phyloP scores from a whole-genome alignment of 2,797 vertebrate genomes.

The Heterohyrax brucei region DNA sequence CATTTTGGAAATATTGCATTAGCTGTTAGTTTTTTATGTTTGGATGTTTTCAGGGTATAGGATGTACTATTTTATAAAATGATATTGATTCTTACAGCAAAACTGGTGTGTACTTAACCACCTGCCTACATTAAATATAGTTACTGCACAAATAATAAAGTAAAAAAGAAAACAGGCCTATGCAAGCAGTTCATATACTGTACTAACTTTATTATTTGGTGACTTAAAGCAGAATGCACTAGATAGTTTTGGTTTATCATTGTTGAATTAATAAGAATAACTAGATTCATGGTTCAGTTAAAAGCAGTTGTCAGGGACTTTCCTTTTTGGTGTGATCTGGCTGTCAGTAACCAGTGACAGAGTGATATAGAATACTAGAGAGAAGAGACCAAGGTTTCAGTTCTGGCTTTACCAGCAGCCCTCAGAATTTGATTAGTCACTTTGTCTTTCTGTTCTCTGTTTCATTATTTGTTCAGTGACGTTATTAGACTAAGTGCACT shows the following conservation, averaged over 20 bases:
- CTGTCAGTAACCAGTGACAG: not conserved
- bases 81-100: slow-evolving; percentile 38
- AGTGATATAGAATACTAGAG: not conserved
- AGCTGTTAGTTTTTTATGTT: slow-evolving; percentile 72
- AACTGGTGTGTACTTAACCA: slow-evolving; percentile 43
- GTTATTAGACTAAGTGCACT: not conserved
- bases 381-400: not conserved
- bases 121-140: not conserved
- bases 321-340: not conserved
- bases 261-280: slow-evolving; percentile 12
- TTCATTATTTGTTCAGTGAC: not conserved
- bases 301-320: slow-evolving; percentile 10
- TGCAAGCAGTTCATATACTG: not conserved
- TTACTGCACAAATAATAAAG: slow-evolving; percentile 50
- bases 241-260: slow-evolving; percentile 39
- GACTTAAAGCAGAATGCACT: not conserved
- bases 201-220: slow-evolving; percentile 3
- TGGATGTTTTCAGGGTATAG: not conserved
- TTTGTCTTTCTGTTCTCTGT: slow-evolving; percentile 55
- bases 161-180: slow-evolving; percentile 28
- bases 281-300: not conserved
- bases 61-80: slow-evolving; percentile 32
- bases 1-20: slow-evolving; percentile 74
- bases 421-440: slow-evolving; percentile 5
- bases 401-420: slow-evolving; percentile 36